phyloP scores from a whole-genome alignment of 2,113 vertebrate genomes.

The Bubo blakistoni region DNA sequence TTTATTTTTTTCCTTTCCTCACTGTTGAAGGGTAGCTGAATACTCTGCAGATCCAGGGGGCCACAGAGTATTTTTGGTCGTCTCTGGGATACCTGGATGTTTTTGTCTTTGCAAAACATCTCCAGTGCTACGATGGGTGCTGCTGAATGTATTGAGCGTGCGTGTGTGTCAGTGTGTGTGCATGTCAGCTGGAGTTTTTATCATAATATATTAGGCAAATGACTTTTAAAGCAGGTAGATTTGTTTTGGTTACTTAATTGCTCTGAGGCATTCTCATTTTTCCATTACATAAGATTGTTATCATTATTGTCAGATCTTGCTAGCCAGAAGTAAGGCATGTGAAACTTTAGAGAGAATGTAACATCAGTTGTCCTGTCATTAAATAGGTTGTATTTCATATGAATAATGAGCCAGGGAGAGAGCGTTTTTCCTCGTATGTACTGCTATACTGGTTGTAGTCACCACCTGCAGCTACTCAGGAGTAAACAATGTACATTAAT shows the following conservation, averaged over 20 bases:
- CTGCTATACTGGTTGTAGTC: not conserved
- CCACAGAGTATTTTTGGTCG: too few species aligned
- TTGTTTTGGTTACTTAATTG: not conserved
- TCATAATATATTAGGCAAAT: not conserved
- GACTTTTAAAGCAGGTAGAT: not conserved
- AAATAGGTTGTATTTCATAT: not conserved
- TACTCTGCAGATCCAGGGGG: not conserved
- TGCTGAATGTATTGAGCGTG: not conserved
- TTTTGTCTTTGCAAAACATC: not conserved
- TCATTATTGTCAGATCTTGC: not conserved
- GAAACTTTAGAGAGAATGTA: not conserved
- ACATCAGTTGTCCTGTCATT: not conserved
- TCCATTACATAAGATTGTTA: not conserved
- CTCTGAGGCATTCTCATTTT: not conserved
- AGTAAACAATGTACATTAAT: not conserved
- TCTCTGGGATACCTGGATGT: not conserved
- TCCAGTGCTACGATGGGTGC: accelerated
- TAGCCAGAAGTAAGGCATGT: not conserved
- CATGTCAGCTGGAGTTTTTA: not conserved
- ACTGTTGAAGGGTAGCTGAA: not conserved
- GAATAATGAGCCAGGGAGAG: not conserved
- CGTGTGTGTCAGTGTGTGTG: accelerated
- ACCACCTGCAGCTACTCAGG: not conserved
- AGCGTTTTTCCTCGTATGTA: not conserved
- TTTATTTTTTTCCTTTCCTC: not conserved